These are phyloP conservation scores for Drosophila cyrtoloma DNA, from an alignment of 2,888 invertebrate genomes.

Conservation along the genomic window DNA sequence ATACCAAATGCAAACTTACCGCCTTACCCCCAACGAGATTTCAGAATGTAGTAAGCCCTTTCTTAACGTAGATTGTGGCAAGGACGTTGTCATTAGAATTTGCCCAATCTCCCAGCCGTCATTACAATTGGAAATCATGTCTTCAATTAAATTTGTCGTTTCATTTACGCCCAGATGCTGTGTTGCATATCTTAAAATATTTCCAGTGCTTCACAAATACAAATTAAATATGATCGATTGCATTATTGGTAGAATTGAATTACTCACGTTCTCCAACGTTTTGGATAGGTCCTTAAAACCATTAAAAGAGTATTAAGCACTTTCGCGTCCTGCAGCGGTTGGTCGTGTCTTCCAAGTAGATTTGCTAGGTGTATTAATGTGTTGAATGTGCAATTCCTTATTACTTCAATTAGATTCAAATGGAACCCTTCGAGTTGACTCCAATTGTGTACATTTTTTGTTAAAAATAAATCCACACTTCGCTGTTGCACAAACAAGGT, in stretches of 20 bases:
- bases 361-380: background rate
- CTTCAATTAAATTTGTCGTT: background rate
- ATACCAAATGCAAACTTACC: constrained; percentile 3
- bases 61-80: background rate
- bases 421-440: constrained; percentile 11
- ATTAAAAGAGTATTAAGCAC: background rate
- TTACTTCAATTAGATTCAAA: constrained; percentile 10
- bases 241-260: background rate
- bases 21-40: background rate
- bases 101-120: constrained; percentile 1
- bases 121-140: background rate
- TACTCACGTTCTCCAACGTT: background rate
- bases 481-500: background rate
- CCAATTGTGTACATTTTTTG: background rate
- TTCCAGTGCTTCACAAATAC: background rate
- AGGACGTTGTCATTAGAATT: background rate
- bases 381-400: background rate
- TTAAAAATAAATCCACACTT: constrained; percentile 9
- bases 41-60: constrained; percentile 1
- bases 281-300: background rate
- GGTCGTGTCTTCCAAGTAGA: background rate
- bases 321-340: constrained; percentile 3
- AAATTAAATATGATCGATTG: too few species aligned
- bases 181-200: background rate
- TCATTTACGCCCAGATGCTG: background rate